Base-by-base conservation (phyloP, 2,113 vertebrate genomes). In the Gorsachius goisagi region DNA sequence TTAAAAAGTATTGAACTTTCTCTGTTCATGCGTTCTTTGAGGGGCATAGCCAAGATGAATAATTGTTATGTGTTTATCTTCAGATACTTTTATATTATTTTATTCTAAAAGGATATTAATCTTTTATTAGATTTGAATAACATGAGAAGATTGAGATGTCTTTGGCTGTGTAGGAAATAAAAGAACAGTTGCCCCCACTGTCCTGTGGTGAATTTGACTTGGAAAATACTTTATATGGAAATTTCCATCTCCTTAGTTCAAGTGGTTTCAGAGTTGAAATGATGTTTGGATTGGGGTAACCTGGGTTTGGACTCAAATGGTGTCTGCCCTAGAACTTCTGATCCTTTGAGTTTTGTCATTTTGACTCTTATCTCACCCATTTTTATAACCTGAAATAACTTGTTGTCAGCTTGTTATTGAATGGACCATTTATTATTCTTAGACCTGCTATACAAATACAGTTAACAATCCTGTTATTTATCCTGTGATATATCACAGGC, bases 111-210 rank as follows among this genome's bases (percentile, higher is more conserved):
- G 28, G 83, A 32, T 85, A 92, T 96, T 88, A 95, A 96, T 96
- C 62, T 97, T 97, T 96, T 82, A 95, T 96, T 93, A 90, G 74
- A 73, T 96, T 95, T 96, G 85, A 96, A 90, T 95, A 94, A 84
- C 76, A 84, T 84, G 88, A 90, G 76, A 96, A 84, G 75, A 90
- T 53, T 78, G 85, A 90, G 92, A 92, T 90, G n/a, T 96, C 72
- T 93, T 88, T 74, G 35, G 75, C 90, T 78, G 47, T 49, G 79
- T 24, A 8, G 1, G 83, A 94, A 86, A 84, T 74, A 71, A 89
- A 94, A 58, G 47, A 91, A 55, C 6, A 6, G 20, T 89, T 92
- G 60, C 85, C 64, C 86, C 37, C 23, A 16, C 68, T 71, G 44
- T 83, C 83, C 23, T 94, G 55, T 62, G 86, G 39, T 73, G 91